Evolutionary conservation across 2,888 invertebrate genomes (phyloP), one percentile per base, ranked within the genome.

Genomic region (Protonemura montana): DNA sequence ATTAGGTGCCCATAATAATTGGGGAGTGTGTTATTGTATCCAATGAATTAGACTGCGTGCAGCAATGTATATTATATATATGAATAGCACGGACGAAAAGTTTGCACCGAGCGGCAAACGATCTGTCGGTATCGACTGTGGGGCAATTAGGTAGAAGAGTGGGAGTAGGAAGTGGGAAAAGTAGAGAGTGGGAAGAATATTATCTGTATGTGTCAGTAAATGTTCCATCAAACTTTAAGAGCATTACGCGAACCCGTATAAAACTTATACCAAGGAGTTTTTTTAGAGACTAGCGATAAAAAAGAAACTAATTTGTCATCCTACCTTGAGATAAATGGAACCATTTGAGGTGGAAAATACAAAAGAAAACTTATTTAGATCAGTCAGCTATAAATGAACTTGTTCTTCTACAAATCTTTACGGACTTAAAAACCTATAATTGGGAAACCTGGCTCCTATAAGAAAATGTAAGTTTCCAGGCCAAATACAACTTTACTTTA

Each of bases 301-400:
- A 59, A 21, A 59, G 59, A 21, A 59, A 59, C 59, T 59, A 59
- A 59, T 59, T 59, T 59, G 59, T 59, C 59, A 59, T 59, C 59
- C 59, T 59, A 59, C 59, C 59, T 59, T 59, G 3, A 59, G 59
- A 59, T 59, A 21, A 59, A 59, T 59, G 59, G 59, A 59, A 59
- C 59, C 59, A 59, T 59, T 85, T 85, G 87, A 87, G 41, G 87
- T 81, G 87, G 87, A 85, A 87, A 87, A 85, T 83, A 85, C 41
- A 80, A 83, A 86, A 85, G 27, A 27, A 87, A 82, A 78, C 59
- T 85, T 77, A 59, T 87, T 82, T 76, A 76, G 82, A 85, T 87
- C 80, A 85, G 85, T 87, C 82, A 80, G 81, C 80, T 85, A 85
- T 78, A 87, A 87, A 87, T 85, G n/a, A 87, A 82, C 81, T 76